Base-by-base conservation (phyloP, 23 tunicate genomes). In the Styela clava region DNA sequence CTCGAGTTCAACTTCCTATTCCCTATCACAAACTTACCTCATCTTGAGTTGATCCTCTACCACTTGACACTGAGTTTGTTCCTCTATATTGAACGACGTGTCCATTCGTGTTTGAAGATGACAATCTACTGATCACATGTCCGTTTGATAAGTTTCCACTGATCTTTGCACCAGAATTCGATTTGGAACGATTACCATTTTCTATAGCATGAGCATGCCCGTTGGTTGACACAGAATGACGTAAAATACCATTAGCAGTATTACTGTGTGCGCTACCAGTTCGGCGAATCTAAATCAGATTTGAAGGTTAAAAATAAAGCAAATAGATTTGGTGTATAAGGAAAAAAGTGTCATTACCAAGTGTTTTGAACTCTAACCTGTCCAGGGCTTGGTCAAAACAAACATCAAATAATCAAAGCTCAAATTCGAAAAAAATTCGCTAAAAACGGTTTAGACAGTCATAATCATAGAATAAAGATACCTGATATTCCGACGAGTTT, bases 21-120 rank as follows among this genome's bases (percentile, higher is more conserved):
- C n/a, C n/a, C n/a, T n/a, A n/a, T n/a, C n/a, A n/a, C 16, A 1
- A 16, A 67, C 30, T 67, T 21, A 27, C 81, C 23, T 76, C 81
- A 52, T 76, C 81, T 44, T 76, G 81, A 0, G 35, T 56, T 26
- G 81, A 76, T 7, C 81, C 81, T 76, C 81, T 76, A 20, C 81
- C 81, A 2, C 81, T 76, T 16, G 81, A 76, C 64, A 3, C n/a
- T 25, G 81, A 76, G 52, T 76, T 67, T 52, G 65, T 76, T 18
- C 31, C 31, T 29, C 71, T 27, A 22, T 67, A 67, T 27, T 27
- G 31, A 25, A 67, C 24, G 24, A 29, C 30, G 24, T 27, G 71
- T 22, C 31, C 71, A 67, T 27, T 29, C 16, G 31, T 29, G 22
- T 27, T 67, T 67, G 71, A 16, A 29, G 71, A 67, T 22, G 24